phyloP scores from a whole-genome alignment of 1,140 invertebrate genomes.

The Aricia agestis region DNA sequence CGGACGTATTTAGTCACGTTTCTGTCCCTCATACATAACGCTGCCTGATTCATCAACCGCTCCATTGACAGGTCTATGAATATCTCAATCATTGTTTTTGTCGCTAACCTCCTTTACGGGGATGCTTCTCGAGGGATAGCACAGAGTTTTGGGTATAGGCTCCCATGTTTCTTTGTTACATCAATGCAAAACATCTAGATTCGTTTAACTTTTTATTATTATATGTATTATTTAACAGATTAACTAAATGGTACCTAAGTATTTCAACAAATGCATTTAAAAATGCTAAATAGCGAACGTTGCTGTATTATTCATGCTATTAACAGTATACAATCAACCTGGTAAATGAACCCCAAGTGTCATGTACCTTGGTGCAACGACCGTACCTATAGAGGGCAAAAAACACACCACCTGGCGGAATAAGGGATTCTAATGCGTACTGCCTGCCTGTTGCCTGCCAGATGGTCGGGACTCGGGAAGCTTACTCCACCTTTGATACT shows the following conservation, averaged over 20 bases:
- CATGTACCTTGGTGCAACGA: slow-evolving; percentile 5
- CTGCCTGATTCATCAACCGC: not conserved
- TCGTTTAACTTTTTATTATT: too few relatives aligned
- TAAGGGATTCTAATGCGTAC: not conserved
- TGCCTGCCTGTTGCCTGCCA: slow-evolving; percentile 11
- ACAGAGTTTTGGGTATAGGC: too few relatives aligned
- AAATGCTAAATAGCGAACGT: not conserved
- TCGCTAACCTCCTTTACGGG: not conserved
- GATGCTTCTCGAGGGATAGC: too few relatives aligned
- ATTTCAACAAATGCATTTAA: not conserved
- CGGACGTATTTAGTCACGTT: not conserved
- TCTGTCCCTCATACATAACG: not conserved
- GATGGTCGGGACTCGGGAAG: not conserved
- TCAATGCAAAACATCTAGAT: too few relatives aligned
- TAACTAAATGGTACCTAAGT: too few relatives aligned
- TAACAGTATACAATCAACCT: not conserved
- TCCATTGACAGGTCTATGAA: not conserved
- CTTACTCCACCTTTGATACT: not conserved
- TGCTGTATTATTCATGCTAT: not conserved
- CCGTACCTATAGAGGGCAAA: slow-evolving; percentile 1
- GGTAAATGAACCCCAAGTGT: slow-evolving; percentile 5
- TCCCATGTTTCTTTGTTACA: too few relatives aligned
- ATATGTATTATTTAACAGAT: too few relatives aligned
- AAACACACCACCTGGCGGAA: slow-evolving; percentile 8
- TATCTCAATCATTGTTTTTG: too few relatives aligned